Base-by-base conservation (phyloP, 2,797 vertebrate species). In the Labeo calbasu region DNA sequence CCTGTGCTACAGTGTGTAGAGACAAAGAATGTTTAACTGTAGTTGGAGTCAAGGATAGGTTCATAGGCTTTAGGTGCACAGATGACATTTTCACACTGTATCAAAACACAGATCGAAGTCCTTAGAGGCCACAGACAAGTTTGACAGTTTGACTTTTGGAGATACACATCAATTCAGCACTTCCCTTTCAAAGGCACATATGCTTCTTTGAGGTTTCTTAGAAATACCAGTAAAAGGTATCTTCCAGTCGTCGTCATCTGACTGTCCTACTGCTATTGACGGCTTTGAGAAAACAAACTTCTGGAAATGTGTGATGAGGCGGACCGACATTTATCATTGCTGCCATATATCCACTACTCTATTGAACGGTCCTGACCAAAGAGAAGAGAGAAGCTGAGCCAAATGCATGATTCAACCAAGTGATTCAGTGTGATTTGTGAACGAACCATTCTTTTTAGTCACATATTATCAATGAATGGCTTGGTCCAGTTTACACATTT, bases 331-430 rank as follows among this genome's bases (percentile, higher is more conserved):
- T 28, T 15, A 51, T 72, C 14, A 25, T 28, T 28, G 70, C 46
- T 51, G 50, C 17, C 15, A 32, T 53, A 53, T 15, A 72, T 51
- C 13, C 23, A 72, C 46, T 50, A 25, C 14, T 25, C 0, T 25
- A 10, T 17, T 36, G 5, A 72, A 50, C n/a, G 48, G 43, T 5
- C 2, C 21, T 72, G 46, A 14, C 43, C 70, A 72, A 25, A 51
- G 21, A 8, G 12, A 70, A 46, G 12, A 46, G 40, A 14, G 40
- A 46, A 46, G 68, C n/a, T 8, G 48, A 73, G 50, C 50, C 28
- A 75, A 77, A 48, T 46, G 14, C 40, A 77, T 23, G 13, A 59
- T 63, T 77, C 53, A 76, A 23, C 51, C 4, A 53, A 72, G 17
- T 55, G 19, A 55, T 55, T 51, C 15, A 51, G 50, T 57, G 13